phyloP scores from a whole-genome alignment of 1,140 invertebrate species.

The Eriosoma lanigerum region DNA sequence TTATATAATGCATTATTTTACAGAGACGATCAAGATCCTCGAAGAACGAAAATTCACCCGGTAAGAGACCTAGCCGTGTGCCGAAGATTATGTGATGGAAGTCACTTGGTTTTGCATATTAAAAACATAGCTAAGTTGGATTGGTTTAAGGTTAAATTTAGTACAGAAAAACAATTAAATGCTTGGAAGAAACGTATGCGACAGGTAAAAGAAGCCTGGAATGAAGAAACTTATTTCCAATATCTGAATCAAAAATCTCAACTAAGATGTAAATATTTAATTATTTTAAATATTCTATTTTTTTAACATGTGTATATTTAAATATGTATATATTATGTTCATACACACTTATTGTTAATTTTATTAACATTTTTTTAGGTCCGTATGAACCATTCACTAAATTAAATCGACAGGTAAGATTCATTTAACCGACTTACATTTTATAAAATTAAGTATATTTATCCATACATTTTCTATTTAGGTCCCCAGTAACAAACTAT shows the following conservation, averaged over 20 bases:
- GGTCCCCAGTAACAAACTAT: slow-evolving; percentile 38
- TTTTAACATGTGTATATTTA: background rate
- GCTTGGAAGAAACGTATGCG: slow-evolving; percentile 42
- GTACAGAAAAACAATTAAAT: slow-evolving; percentile 25
- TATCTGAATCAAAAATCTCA: slow-evolving; percentile 49
- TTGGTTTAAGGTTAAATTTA: slow-evolving; percentile 42
- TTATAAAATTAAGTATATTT: background rate
- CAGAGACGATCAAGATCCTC: slow-evolving; percentile 41
- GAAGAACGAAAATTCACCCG: slow-evolving; percentile 38
- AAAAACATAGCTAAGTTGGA: slow-evolving; percentile 46
- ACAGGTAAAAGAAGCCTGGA: slow-evolving; percentile 49
- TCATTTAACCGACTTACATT: no score
- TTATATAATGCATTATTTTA: background rate
- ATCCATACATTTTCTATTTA: background rate
- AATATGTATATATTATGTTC: background rate
- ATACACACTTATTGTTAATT: no score
- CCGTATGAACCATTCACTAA: slow-evolving; percentile 39
- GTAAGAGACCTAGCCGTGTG: slow-evolving; percentile 31
- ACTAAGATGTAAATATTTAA: slow-evolving; percentile 28
- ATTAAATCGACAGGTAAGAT: slow-evolving; percentile 37
- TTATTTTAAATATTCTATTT: background rate
- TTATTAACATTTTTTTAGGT: slow-evolving; percentile 2
- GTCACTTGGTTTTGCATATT: slow-evolving; percentile 33
- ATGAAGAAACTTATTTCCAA: slow-evolving; percentile 45
- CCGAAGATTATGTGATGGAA: slow-evolving; percentile 36